A percentile compares a stretch with the other conserved stretches of the same genome.
phyloP scores from a whole-genome alignment of 2,113 vertebrate species.

The Poecile atricapillus region DNA sequence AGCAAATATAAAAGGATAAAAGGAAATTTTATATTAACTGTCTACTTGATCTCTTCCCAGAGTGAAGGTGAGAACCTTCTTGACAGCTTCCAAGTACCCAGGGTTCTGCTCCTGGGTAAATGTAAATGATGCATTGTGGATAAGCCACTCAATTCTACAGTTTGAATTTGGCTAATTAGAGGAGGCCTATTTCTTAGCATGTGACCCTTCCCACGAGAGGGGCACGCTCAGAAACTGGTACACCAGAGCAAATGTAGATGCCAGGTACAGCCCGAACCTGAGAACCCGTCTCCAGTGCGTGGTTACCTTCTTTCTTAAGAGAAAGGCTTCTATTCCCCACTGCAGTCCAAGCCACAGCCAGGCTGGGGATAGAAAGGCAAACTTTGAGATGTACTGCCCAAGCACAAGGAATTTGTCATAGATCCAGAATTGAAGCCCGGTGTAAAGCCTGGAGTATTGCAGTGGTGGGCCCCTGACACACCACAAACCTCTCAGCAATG shows the following conservation, averaged over 20 bases:
- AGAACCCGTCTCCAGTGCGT: fast-evolving
- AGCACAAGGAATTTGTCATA: not conserved
- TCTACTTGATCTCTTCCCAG: not conserved
- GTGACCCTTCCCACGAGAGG: not conserved
- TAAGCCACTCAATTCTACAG: not conserved
- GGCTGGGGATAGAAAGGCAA: not conserved
- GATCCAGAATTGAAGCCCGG: not conserved
- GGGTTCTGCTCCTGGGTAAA: not conserved
- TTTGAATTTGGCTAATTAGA: not conserved
- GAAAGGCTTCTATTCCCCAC: not conserved
- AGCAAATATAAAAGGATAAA: not conserved
- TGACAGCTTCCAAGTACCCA: not conserved
- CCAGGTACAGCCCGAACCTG: not conserved
- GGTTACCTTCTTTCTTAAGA: not conserved
- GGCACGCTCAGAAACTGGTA: not conserved
- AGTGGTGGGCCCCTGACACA: not conserved
- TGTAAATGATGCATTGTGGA: not conserved
- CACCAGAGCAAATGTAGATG: not conserved
- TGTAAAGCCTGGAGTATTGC: not conserved
- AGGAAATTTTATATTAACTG: not conserved
- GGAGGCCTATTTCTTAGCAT: not conserved
- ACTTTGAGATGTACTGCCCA: not conserved
- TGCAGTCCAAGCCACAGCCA: not conserved
- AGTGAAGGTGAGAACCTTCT: not conserved
- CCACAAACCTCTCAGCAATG: not conserved